Evolutionary conservation across 2,888 invertebrate genomes (phyloP).

Genomic region (Eupithecia abbreviata): DNA sequence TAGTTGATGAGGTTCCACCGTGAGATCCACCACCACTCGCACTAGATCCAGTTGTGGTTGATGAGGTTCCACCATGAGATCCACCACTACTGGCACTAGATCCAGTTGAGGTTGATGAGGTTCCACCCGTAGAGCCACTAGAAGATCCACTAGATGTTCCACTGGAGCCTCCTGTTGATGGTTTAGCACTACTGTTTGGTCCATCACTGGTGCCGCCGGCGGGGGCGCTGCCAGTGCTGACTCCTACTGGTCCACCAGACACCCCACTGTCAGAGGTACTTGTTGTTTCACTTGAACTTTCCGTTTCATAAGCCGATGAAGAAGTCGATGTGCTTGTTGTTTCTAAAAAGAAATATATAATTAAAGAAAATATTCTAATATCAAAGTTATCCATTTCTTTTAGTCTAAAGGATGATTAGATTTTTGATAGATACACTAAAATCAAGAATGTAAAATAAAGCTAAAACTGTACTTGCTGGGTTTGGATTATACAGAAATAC

Average conservation of each 20-base stretch:
- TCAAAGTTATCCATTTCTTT: no score
- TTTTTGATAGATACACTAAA: no score
- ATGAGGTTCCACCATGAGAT: background rate
- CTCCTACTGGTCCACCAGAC: slow-evolving; percentile 1
- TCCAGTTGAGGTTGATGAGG: no score
- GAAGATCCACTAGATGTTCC: background rate
- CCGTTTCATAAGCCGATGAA: background rate
- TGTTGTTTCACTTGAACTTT: slow-evolving; percentile 1
- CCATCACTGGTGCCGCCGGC: background rate
- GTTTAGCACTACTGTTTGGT: slow-evolving; percentile 11
- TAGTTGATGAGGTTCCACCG: no score
- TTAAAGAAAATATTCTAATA: no score
- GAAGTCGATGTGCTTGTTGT: background rate
- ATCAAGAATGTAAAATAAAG: no score
- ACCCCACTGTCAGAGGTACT: background rate
- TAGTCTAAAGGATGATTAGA: no score
- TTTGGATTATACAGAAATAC: no score
- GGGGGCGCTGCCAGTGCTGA: background rate
- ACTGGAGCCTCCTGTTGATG: background rate
- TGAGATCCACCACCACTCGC: background rate
- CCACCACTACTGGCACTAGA: background rate
- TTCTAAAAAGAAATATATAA: background rate
- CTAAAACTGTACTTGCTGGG: no score
- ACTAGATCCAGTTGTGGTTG: background rate
- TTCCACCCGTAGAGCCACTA: background rate